Evolutionary conservation across 1,140 invertebrate species (phyloP).

Genomic region (Panagrolaimus sp.): DNA sequence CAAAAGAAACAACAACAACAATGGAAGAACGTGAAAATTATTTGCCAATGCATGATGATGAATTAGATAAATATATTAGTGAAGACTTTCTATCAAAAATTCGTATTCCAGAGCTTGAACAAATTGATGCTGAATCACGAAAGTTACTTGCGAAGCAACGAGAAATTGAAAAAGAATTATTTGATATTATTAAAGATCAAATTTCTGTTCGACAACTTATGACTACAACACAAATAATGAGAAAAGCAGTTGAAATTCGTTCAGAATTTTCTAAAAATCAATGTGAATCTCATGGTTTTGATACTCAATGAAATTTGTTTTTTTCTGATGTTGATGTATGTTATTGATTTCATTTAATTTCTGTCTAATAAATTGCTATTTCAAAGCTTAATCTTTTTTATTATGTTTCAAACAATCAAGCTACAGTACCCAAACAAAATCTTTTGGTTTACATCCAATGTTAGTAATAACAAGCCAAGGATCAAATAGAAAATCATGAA

Average conservation of each 20-base stretch:
- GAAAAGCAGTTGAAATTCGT: background rate
- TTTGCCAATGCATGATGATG: background rate
- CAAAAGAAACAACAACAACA: background rate
- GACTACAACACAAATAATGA: background rate
- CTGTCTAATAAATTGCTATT: too few species aligned
- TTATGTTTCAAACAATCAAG: too few species aligned
- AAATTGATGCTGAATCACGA: background rate
- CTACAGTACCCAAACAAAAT: too few species aligned
- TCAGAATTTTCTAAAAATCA: background rate
- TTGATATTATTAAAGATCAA: background rate
- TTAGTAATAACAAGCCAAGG: too few species aligned
- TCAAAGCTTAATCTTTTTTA: too few species aligned
- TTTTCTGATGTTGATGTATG: too few species aligned
- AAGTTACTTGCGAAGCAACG: background rate
- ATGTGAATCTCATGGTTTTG: background rate
- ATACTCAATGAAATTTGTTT: too few species aligned
- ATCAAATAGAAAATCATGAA: too few species aligned
- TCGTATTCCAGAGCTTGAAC: background rate
- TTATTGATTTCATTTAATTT: too few species aligned
- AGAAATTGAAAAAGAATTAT: background rate
- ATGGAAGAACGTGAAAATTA: background rate
- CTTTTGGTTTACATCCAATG: too few species aligned
- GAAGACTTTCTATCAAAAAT: background rate
- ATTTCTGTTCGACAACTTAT: background rate
- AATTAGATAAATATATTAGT: background rate